Percentiles rank a stretch among this genome's conserved stretches.
These are phyloP conservation scores for Papilio dardanus DNA, from an alignment of 1,140 invertebrate genomes.

Conservation along the genomic window DNA sequence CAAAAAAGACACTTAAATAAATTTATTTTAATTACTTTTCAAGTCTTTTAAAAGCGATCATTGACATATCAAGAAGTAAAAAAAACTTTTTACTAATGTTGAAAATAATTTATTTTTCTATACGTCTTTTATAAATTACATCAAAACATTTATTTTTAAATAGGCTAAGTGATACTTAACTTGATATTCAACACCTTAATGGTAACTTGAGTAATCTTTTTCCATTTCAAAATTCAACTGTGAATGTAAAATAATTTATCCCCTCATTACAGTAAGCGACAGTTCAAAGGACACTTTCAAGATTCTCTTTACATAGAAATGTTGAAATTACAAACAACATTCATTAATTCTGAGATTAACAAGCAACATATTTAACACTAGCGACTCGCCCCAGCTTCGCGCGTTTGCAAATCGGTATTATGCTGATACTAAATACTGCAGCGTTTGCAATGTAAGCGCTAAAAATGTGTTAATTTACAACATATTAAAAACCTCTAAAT, in stretches of 20 bases:
- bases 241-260: neutral
- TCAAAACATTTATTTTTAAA: neutral
- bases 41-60: too few species aligned
- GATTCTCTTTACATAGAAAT: neutral
- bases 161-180: neutral
- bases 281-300: constrained; percentile 2
- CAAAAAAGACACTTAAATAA: too few species aligned
- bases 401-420: too few species aligned
- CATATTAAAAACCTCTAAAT: too few species aligned
- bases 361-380: too few species aligned
- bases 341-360: constrained; percentile 17
- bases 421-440: too few species aligned
- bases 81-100: too few species aligned
- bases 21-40: too few species aligned
- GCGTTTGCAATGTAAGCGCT: too few species aligned
- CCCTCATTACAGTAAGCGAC: constrained; percentile 6
- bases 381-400: too few species aligned
- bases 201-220: neutral
- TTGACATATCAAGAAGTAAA: too few species aligned
- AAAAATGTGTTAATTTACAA: too few species aligned
- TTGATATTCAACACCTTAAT: neutral
- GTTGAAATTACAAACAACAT: neutral
- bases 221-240: neutral
- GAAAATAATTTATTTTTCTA: neutral
- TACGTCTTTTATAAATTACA: neutral